Base-by-base conservation (phyloP, 2,888 invertebrate genomes). In the Dasypogon diadema region DNA sequence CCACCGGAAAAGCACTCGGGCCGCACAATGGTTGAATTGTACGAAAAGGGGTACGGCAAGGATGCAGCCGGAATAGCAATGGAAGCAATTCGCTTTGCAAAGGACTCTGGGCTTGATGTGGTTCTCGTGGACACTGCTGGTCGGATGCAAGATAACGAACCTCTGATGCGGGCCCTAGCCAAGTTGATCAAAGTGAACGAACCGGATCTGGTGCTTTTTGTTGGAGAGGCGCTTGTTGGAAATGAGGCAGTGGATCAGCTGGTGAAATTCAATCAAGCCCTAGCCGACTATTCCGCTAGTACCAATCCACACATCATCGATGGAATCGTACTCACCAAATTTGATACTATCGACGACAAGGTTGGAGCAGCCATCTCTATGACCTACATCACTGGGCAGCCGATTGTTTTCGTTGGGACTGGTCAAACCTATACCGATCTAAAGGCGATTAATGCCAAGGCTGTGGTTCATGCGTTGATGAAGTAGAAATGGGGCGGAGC, bases 91-190 rank as follows among this genome's bases (percentile, higher is more conserved):
- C 92, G 92, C 75, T 93, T 89, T 86, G 98, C 98, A 0, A 89
- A 90, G 70, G 97, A 97, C 81, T 88, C 90, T 0, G 89, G 88
- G 74, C 89, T 95, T 74, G 98, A 99, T 87, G 91, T 99, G 8
- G 99, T 99, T 0, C 88, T 99, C n/a, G 91, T 99, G 16, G 99
- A 99, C 86, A 99, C 99, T 0, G 99, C 99, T 42, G 99, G 99
- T n/a, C 90, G 99, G 77, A 99, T 99, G 99, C 99, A 99, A 87
- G 99, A 99, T 87, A 99, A 99, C 85, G 99, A 99, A 84, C 99
- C 99, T 0, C 88, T 99, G 48, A 99, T 99, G 99, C 90, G 98
- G 78, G 97, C 99, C 0, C 88, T 99, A 68, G 94, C 99, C 3
- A 99, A 99, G 89, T 89, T 99, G 79, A 99, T 99, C 82, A 96